phyloP scores from a whole-genome alignment of 2,113 vertebrate genomes.

The Phasianus colchicus region DNA sequence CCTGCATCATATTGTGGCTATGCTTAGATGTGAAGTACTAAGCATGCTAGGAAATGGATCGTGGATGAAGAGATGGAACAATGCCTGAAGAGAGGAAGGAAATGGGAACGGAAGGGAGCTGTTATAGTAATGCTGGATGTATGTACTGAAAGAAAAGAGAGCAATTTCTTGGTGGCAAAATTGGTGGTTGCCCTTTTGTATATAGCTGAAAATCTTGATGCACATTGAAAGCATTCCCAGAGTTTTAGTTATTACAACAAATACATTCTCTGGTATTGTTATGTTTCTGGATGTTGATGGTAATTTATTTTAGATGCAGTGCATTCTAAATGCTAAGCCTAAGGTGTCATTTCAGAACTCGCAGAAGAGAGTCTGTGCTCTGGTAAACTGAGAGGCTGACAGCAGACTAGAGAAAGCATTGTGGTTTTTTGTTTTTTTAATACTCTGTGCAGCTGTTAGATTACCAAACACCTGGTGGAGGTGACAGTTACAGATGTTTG shows the following conservation, averaged over 20 bases:
- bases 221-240: neutral
- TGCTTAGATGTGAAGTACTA: neutral
- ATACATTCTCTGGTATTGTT: neutral
- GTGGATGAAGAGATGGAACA: neutral
- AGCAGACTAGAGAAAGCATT: neutral
- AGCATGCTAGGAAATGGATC: neutral
- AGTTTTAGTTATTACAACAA: neutral
- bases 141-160: neutral
- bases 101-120: neutral
- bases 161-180: neutral
- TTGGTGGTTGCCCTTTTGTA: neutral
- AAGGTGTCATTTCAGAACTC: neutral
- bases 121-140: neutral
- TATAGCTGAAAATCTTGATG: neutral
- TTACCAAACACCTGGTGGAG: conserved; percentile 70
- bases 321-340: neutral
- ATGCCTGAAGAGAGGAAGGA: neutral
- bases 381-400: neutral
- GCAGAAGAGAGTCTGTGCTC: neutral
- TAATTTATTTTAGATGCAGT: neutral
- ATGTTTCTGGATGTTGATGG: neutral
- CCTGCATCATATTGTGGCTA: neutral
- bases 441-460: conserved; percentile 67
- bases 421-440: neutral
- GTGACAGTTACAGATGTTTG: conserved; percentile 65